Percentiles rank a stretch among this genome's conserved stretches.
Evolutionary conservation across 30 jellyfish, hydroid and myxozoan species (phyloP).

Genomic region (Clytia hemisphaerica): DNA sequence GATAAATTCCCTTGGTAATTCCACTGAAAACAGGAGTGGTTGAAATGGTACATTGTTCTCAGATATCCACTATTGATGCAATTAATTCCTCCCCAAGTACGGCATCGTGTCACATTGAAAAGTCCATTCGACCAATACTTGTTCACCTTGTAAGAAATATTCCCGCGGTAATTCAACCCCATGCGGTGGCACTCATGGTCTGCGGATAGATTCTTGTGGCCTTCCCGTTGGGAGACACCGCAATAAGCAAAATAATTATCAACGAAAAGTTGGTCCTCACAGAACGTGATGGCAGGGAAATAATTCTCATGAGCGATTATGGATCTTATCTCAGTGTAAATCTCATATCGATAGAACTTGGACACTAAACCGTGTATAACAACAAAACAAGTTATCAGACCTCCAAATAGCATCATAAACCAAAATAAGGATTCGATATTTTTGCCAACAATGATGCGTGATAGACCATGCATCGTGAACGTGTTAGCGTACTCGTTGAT

Average conservation of each 20-base stretch:
- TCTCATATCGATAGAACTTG: constrained; percentile 1
- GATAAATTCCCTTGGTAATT: constrained; percentile 22
- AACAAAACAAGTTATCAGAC: not conserved
- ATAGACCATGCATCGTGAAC: constrained; percentile 34
- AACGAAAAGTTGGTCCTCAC: constrained; percentile 2
- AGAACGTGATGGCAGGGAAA: constrained; percentile 30
- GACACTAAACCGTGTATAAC: constrained; percentile 13
- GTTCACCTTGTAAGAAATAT: not conserved
- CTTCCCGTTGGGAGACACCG: not conserved
- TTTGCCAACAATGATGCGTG: constrained; percentile 10
- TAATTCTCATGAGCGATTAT: not conserved
- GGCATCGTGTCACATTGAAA: constrained; percentile 17
- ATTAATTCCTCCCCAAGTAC: constrained; percentile 25
- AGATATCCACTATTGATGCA: constrained; percentile 1
- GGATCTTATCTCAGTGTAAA: constrained; percentile 14
- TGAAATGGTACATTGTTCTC: not conserved
- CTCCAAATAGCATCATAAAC: constrained; percentile 12
- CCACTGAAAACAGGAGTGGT: constrained; percentile 20
- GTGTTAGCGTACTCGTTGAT: constrained; percentile 1
- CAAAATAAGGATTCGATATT: constrained; percentile 28
- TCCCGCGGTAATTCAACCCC: constrained; percentile 12
- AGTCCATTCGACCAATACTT: constrained; percentile 11
- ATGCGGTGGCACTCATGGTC: not conserved
- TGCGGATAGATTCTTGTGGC: not conserved
- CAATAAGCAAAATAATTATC: not conserved